Conservation (phyloP, 1,140 invertebrate genomes). For the Penaeus indicus region DNA sequence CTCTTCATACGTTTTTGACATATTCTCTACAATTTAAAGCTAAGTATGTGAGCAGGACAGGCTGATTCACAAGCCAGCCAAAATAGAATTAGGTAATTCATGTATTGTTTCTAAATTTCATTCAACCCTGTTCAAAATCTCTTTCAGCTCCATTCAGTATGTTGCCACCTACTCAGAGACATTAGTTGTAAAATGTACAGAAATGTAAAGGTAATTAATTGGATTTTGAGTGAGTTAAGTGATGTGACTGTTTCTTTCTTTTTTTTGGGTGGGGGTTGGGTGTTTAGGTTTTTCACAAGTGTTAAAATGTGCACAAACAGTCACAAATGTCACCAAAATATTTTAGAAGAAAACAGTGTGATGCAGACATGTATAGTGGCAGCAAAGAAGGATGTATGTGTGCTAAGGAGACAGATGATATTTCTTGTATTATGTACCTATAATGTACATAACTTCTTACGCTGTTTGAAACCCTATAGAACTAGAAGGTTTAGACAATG, state of each 20-base stretch:
- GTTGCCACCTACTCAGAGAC: too few species aligned
- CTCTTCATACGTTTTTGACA: too few species aligned
- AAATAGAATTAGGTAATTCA: too few species aligned
- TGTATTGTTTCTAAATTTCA: too few species aligned
- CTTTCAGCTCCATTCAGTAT: too few species aligned
- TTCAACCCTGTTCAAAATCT: too few species aligned
- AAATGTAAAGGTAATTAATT: too few species aligned
- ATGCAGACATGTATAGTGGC: neutral
- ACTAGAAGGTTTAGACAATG: conserved; percentile 29
- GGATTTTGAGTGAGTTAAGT: too few species aligned
- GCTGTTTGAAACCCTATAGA: conserved; percentile 40
- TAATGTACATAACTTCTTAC: conserved; percentile 47
- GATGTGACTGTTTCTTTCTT: neutral
- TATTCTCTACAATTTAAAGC: too few species aligned
- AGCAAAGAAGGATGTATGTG: conserved; percentile 28
- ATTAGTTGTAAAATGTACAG: too few species aligned
- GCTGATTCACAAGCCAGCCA: too few species aligned
- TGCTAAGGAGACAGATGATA: conserved; percentile 32
- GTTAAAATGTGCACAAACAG: conserved; percentile 15
- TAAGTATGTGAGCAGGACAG: too few species aligned
- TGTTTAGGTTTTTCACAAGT: neutral
- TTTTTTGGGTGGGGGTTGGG: neutral
- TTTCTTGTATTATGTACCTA: conserved; percentile 37
- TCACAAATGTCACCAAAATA: conserved; percentile 10
- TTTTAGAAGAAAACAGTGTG: neutral